Conservation (phyloP, 2,888 invertebrate species). For the Hypomecis atomaria region DNA sequence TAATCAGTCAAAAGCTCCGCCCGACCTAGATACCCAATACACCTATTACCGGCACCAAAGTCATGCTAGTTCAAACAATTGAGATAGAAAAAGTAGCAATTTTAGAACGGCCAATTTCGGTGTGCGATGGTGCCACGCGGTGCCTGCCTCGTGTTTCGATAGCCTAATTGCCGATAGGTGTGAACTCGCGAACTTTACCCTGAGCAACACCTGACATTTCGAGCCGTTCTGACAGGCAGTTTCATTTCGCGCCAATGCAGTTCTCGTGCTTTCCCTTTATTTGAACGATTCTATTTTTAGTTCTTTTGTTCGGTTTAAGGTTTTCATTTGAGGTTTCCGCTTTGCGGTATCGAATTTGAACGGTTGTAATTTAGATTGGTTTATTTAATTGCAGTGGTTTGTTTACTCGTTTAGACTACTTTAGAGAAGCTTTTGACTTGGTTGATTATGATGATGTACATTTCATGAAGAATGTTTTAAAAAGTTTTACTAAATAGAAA, state of each 20-base stretch:
- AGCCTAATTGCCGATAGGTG: constrained; percentile 59
- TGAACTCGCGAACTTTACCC: constrained; percentile 45
- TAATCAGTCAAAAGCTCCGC: constrained; percentile 24
- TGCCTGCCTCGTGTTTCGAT: constrained; percentile 48
- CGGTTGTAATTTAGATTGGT: constrained; percentile 1
- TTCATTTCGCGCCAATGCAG: constrained; percentile 45
- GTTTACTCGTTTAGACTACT: not conserved
- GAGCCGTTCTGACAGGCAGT: constrained; percentile 53
- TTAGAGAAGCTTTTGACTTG: constrained; percentile 3
- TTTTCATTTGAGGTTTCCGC: constrained; percentile 17
- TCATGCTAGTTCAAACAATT: constrained; percentile 39
- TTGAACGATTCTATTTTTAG: constrained; percentile 36
- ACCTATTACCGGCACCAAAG: constrained; percentile 41
- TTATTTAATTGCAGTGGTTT: not conserved
- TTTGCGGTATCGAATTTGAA: constrained; percentile 16
- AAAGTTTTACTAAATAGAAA: not conserved
- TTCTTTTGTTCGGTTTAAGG: constrained; percentile 34
- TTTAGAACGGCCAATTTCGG: constrained; percentile 38
- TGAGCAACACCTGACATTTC: constrained; percentile 39
- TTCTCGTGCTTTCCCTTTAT: constrained; percentile 33
- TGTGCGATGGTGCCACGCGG: constrained; percentile 46
- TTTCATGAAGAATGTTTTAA: not conserved
- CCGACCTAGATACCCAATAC: constrained; percentile 37
- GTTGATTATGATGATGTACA: not conserved
- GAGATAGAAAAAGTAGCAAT: constrained; percentile 43